Evolutionary conservation across 2,113 vertebrate genomes (phyloP).

Genomic region (Chamaea fasciata): DNA sequence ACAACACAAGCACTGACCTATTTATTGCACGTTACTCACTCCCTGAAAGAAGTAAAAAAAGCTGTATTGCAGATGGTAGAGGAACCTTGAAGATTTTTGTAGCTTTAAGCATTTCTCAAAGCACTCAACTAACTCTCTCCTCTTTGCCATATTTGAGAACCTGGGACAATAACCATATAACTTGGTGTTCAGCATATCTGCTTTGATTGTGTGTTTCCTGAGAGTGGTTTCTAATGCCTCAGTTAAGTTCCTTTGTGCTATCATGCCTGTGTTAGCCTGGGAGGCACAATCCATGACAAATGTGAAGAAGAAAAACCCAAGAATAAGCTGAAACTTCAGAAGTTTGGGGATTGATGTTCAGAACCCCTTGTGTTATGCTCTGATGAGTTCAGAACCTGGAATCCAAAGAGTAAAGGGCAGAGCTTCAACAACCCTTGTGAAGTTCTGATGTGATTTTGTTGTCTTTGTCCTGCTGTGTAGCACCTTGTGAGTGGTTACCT

Average conservation of each 20-base stretch:
- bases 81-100: not conserved
- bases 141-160: not conserved
- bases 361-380: not conserved
- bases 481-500: not conserved
- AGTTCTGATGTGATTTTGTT: not conserved
- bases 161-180: not conserved
- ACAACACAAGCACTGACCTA: not conserved
- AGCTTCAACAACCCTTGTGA: not conserved
- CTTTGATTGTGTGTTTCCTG: not conserved
- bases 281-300: not conserved
- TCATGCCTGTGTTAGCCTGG: not conserved
- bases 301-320: not conserved
- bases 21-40: not conserved
- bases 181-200: not conserved
- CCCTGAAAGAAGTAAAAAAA: not conserved
- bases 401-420: not conserved
- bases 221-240: not conserved
- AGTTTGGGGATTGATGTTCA: not conserved
- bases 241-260: not conserved
- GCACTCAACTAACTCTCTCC: not conserved
- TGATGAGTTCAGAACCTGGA: not conserved
- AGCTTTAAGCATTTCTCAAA: not conserved
- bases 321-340: not conserved
- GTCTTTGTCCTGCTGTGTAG: not conserved
- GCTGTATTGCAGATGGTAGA: not conserved